Base-by-base conservation (phyloP, 2,888 invertebrate genomes). In the Xestia xanthographa region DNA sequence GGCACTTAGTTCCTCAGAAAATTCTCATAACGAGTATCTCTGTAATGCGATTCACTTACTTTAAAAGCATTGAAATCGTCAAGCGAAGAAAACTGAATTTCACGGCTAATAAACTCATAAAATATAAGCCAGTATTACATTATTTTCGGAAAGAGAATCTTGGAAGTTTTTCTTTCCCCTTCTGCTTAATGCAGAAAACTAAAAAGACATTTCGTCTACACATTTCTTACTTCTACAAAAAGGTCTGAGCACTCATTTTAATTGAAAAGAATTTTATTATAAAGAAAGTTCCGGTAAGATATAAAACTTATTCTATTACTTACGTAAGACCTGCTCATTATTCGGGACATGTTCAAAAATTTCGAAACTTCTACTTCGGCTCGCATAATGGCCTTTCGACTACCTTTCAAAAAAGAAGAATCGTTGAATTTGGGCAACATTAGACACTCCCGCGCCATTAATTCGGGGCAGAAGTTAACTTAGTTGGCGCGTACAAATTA, bases 401-500 rank as follows among this genome's bases (percentile, higher is more conserved):
- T n/a, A n/a, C n/a, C n/a, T n/a, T 85, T 83, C 87, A 90, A 90
- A 91, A 90, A 89, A 87, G 83, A 84, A 86, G 82, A 90, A 87
- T 86, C 83, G 86, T 80, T 85, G 87, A 91, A 91, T 91, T 92
- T 89, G 77, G 88, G 87, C 80, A 89, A 90, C 90, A 91, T 90
- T 90, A 91, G 88, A 91, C 79, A 83, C 88, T 87, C 89, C 86
- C 89, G 91, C 90, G 86, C 91, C 95, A 94, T 95, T 94, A 94
- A 94, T 93, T 94, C 89, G 77, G 89, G 85, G 83, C 92, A 91
- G 84, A 91, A 92, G 92, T 92, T 92, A 93, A 91, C 91, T 92
- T 89, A 91, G 91, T 91, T 92, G 87, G 86, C 85, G 88, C 88
- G 89, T 90, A 92, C 92, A 93, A 94, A 94, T 94, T 92, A 94